Conservation (phyloP, 2,797 vertebrate genomes). For the Sebastes miniatus region DNA sequence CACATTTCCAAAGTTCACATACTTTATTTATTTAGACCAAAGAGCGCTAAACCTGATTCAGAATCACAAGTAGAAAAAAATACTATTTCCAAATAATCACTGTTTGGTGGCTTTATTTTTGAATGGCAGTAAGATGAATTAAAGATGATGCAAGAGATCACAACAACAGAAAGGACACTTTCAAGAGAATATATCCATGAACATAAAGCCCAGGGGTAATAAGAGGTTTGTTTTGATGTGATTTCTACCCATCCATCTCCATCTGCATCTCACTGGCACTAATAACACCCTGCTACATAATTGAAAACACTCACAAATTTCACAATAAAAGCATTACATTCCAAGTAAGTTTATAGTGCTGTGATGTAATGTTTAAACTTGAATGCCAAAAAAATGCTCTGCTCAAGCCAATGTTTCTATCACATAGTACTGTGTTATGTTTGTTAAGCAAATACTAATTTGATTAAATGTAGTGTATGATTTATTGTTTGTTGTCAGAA, state of each 20-base stretch:
- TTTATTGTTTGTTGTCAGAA: not conserved
- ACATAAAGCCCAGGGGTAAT: not conserved
- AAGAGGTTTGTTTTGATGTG: not conserved
- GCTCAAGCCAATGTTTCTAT: not conserved
- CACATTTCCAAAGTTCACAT: slow-evolving; percentile 5
- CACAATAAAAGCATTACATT: not conserved
- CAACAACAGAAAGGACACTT: slow-evolving; percentile 5
- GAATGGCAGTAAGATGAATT: not conserved
- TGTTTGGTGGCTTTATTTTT: not conserved
- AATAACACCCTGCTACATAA: not conserved
- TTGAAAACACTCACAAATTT: not conserved
- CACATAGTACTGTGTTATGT: not conserved
- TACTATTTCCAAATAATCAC: not conserved
- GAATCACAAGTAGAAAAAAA: slow-evolving; percentile 45
- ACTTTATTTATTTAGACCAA: slow-evolving; percentile 60
- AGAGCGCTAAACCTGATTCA: not conserved
- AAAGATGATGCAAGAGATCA: not conserved
- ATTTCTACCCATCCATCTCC: not conserved
- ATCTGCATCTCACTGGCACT: not conserved
- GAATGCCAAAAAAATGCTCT: not conserved
- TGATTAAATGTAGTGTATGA: not conserved
- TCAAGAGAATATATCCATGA: not conserved
- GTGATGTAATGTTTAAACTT: not conserved
- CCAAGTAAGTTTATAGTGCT: not conserved
- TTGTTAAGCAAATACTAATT: not conserved